Percentiles rank a stretch among this genome's conserved stretches.
phyloP scores from a whole-genome alignment of 2,797 vertebrate genomes.

The Parambassis ranga region DNA sequence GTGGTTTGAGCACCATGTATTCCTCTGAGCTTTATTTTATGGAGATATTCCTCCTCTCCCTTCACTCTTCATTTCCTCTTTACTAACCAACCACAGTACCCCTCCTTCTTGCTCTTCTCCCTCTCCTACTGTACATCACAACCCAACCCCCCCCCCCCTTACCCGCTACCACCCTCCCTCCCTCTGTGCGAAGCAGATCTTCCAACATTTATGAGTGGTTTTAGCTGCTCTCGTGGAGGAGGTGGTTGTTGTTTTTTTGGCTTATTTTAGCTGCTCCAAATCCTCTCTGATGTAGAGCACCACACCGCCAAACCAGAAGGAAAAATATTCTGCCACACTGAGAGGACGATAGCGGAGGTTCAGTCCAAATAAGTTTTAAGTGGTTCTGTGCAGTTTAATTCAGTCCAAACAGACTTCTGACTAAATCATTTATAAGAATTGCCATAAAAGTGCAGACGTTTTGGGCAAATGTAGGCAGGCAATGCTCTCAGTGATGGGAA shows the following conservation, averaged over 20 bases:
- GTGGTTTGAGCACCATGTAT: background rate
- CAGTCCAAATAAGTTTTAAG: slow-evolving; percentile 42
- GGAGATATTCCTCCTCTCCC: background rate
- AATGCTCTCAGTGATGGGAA: slow-evolving; percentile 22
- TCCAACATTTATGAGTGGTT: slow-evolving; percentile 66
- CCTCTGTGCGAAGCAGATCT: slow-evolving; percentile 37
- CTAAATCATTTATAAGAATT: slow-evolving; percentile 58
- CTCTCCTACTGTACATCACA: slow-evolving; percentile 24
- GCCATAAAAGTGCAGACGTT: slow-evolving; percentile 41
- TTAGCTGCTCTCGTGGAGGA: slow-evolving; percentile 54
- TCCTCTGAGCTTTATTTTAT: slow-evolving; percentile 3
- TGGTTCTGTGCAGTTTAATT: slow-evolving; percentile 37
- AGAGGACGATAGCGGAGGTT: slow-evolving; percentile 17
- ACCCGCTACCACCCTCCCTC: background rate
- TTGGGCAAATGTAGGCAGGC: slow-evolving; percentile 29
- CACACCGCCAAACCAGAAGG: slow-evolving; percentile 43
- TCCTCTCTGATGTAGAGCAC: slow-evolving; percentile 45
- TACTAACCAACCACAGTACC: background rate
- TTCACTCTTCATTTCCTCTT: background rate
- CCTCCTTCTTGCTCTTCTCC: background rate
- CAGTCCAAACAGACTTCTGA: slow-evolving; percentile 38
- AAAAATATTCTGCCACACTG: slow-evolving; percentile 38
- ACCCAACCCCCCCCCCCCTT: slow-evolving; percentile 11
- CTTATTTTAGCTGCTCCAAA: slow-evolving; percentile 66
- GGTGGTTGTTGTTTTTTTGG: slow-evolving; percentile 56